Evolutionary conservation across 2,113 vertebrate species (phyloP), one percentile per base, ranked within the genome.

Genomic region (Hiodon tergisus): DNA sequence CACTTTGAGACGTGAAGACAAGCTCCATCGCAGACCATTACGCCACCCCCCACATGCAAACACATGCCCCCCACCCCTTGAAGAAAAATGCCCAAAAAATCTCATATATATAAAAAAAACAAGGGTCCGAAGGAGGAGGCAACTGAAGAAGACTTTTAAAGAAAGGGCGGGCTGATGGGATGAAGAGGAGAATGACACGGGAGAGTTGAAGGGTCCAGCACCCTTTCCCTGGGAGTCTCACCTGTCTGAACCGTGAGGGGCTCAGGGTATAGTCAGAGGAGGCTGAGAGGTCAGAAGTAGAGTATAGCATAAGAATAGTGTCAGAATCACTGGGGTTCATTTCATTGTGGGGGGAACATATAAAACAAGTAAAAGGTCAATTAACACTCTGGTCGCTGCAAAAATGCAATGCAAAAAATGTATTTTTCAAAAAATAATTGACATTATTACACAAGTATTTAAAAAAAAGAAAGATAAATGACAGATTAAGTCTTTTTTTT

Each of bases 191-290:
- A 81, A 84, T 85, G 78, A 81, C 77, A 47, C 53, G 69, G 69
- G 81, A 75, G 74, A 14, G 17, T 17, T 17, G 51, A 1, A 81
- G 76, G 60, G 47, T 54, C 80, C 76, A 77, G 80, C 77, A 82
- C 81, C 83, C 76, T 67, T 81, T 81, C 87, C 81, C 74, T 83
- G 81, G 77, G 79, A 53, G 80, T 87, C 93, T 92, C 85, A 92
- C 92, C 91, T 89, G 83, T 90, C 90, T 92, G 84, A 88, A 93
- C 88, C 90, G 89, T 77, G 87, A 85, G 85, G 91, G 90, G 83
- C 85, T 91, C 82, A 90, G 87, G 88, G 92, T 89, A 90, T 87
- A 91, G 89, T 93, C 92, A 89, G 91, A 88, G 80, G 76, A 86
- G 83, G 88, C 86, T 90, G 85, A 88, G 89, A 89, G 87, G 84